Conservation (phyloP, 1,140 invertebrate species). For the Trachymyrmex septentrionalis region DNA sequence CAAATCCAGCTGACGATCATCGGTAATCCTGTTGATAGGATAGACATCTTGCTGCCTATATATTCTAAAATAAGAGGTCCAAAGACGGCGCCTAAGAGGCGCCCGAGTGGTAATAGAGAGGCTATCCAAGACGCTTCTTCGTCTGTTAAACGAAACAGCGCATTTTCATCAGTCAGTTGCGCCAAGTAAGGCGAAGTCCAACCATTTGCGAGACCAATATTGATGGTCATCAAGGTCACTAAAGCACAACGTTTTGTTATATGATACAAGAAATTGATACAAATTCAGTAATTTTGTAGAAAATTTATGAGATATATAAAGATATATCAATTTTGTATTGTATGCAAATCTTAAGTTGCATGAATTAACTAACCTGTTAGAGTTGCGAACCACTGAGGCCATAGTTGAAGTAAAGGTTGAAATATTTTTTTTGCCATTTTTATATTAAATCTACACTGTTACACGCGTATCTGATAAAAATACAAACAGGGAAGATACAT, state of each 20-base stretch:
- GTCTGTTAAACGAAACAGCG: slow-evolving; percentile 86
- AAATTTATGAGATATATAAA: neutral
- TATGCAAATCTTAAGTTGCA: neutral
- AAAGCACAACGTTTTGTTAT: slow-evolving; percentile 44
- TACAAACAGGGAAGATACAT: neutral
- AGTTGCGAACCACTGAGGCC: slow-evolving; percentile 53
- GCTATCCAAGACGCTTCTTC: slow-evolving; percentile 90
- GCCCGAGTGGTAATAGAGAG: slow-evolving; percentile 86
- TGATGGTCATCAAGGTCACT: slow-evolving; percentile 82
- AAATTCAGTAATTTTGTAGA: neutral
- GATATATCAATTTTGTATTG: neutral
- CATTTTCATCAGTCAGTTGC: slow-evolving; percentile 83
- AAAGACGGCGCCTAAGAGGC: slow-evolving; percentile 80
- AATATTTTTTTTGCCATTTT: slow-evolving; percentile 18
- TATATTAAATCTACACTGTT: neutral
- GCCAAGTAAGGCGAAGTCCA: slow-evolving; percentile 89
- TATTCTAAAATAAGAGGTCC: slow-evolving; percentile 82
- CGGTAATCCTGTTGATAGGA: slow-evolving; percentile 88
- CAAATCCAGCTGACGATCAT: slow-evolving; percentile 89
- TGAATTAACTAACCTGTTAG: slow-evolving; percentile 43
- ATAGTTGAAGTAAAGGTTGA: slow-evolving; percentile 24
- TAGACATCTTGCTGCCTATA: slow-evolving; percentile 89
- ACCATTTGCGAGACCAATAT: slow-evolving; percentile 81
- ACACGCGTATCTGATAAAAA: neutral
- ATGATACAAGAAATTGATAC: neutral